These are phyloP conservation scores for Pteromalus puparum DNA, from an alignment of 1,140 invertebrate genomes.

Conservation along the genomic window DNA sequence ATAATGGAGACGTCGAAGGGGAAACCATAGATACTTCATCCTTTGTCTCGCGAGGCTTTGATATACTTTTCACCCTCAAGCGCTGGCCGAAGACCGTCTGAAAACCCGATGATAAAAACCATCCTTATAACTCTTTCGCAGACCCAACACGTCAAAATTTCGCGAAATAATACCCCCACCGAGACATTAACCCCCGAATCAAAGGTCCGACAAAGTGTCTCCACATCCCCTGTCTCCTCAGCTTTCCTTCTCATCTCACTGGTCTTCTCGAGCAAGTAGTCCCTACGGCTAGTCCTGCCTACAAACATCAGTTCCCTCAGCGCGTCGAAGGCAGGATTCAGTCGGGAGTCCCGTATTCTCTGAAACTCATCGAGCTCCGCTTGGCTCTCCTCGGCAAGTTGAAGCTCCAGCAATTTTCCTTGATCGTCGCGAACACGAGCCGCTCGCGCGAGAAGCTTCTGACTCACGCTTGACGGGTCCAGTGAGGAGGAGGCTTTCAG, in stretches of 20 bases:
- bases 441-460: slow-evolving; percentile 48
- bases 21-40: background rate
- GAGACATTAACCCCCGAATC: slow-evolving; percentile 56
- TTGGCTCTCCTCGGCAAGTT: slow-evolving; percentile 37
- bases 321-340: slow-evolving; percentile 56
- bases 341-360: slow-evolving; percentile 58
- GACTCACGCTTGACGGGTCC: background rate
- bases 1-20: background rate
- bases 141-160: too few species aligned
- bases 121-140: too few species aligned
- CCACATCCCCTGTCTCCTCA: background rate
- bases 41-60: background rate
- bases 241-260: background rate
- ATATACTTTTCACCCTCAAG: slow-evolving; percentile 31
- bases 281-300: slow-evolving; percentile 57
- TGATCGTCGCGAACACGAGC: slow-evolving; percentile 54
- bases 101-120: background rate
- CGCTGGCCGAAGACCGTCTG: slow-evolving; percentile 58
- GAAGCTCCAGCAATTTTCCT: slow-evolving; percentile 48
- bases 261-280: slow-evolving; percentile 52
- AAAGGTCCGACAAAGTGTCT: slow-evolving; percentile 51
- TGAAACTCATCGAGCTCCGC: slow-evolving; percentile 55
- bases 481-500: slow-evolving; percentile 8
- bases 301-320: slow-evolving; percentile 59
- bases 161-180: slow-evolving; percentile 50